Evolutionary conservation across 2,113 vertebrate genomes (phyloP).

Genomic region (Microcebus murinus): DNA sequence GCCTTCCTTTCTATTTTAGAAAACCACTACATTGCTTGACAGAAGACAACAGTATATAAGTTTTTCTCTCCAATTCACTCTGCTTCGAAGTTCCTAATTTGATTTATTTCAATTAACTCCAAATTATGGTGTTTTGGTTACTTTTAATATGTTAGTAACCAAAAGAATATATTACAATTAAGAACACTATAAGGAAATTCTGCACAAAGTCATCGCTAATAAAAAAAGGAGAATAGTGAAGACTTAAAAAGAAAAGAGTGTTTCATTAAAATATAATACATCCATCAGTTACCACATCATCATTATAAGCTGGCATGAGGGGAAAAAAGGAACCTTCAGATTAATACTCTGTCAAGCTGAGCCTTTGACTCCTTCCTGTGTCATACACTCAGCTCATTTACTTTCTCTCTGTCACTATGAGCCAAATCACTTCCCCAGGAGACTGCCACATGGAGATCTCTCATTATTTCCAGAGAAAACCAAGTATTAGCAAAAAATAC

Average conservation of each 20-base stretch:
- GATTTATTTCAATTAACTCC: not conserved
- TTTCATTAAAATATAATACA: conserved; percentile 23
- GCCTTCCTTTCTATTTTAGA: not conserved
- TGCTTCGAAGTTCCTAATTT: not conserved
- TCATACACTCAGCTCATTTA: not conserved
- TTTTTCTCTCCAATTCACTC: not conserved
- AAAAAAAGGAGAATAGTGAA: conserved; percentile 10
- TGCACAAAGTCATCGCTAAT: not conserved
- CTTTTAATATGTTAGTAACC: not conserved
- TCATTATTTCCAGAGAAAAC: conserved; percentile 1
- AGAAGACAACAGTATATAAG: not conserved
- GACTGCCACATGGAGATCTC: not conserved
- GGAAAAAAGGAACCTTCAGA: not conserved
- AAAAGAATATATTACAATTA: conserved; percentile 39
- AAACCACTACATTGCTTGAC: not conserved
- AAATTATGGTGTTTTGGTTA: no score
- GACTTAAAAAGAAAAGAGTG: not conserved
- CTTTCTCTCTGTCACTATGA: not conserved
- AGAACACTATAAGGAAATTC: not conserved
- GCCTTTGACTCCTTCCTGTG: not conserved
- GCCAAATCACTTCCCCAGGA: not conserved
- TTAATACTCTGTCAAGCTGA: not conserved
- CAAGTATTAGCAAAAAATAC: not conserved
- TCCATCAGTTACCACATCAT: conserved; percentile 2
- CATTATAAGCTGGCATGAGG: not conserved